These are phyloP conservation scores for Iphiclides podalirius DNA, from an alignment of 2,888 invertebrate genomes.

Conservation along the genomic window DNA sequence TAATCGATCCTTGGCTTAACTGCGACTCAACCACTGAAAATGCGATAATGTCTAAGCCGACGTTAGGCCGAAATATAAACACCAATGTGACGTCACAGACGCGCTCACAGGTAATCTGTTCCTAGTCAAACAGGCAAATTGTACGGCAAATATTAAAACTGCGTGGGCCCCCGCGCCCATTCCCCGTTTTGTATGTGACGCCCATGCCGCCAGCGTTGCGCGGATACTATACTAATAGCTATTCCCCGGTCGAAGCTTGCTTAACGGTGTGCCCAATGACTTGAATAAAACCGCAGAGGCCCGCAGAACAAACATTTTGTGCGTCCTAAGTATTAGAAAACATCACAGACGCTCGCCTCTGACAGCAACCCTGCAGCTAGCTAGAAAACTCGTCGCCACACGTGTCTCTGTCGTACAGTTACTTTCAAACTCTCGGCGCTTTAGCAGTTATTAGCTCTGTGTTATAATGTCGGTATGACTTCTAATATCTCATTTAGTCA, in stretches of 20 bases:
- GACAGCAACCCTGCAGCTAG: not conserved
- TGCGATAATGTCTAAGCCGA: too few relatives aligned
- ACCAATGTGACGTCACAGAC: slow-evolving; percentile 42
- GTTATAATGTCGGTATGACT: not conserved
- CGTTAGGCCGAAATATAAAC: slow-evolving; percentile 45
- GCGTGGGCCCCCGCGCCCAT: slow-evolving; percentile 50
- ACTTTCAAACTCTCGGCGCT: slow-evolving; percentile 22
- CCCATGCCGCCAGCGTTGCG: slow-evolving; percentile 44
- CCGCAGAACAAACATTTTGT: slow-evolving; percentile 54
- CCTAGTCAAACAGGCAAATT: slow-evolving; percentile 73
- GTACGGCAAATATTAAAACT: slow-evolving; percentile 67
- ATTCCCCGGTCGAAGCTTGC: slow-evolving; percentile 48
- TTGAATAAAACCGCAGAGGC: slow-evolving; percentile 61
- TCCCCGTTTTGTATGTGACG: slow-evolving; percentile 50
- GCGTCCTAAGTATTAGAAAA: slow-evolving; percentile 47
- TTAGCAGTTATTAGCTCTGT: not conserved
- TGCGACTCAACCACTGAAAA: too few relatives aligned
- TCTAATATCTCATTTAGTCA: too few relatives aligned
- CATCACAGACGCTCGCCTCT: slow-evolving; percentile 36
- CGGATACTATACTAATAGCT: slow-evolving; percentile 35
- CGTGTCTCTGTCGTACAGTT: slow-evolving; percentile 30
- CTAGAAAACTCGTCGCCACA: slow-evolving; percentile 25
- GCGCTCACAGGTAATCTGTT: slow-evolving; percentile 59
- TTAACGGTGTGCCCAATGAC: slow-evolving; percentile 66
- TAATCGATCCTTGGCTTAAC: too few relatives aligned